A percentile compares a stretch with the other conserved stretches of the same genome.
Evolutionary conservation across 2,888 invertebrate species (phyloP).

Genomic region (Lithophane semibrunnea): DNA sequence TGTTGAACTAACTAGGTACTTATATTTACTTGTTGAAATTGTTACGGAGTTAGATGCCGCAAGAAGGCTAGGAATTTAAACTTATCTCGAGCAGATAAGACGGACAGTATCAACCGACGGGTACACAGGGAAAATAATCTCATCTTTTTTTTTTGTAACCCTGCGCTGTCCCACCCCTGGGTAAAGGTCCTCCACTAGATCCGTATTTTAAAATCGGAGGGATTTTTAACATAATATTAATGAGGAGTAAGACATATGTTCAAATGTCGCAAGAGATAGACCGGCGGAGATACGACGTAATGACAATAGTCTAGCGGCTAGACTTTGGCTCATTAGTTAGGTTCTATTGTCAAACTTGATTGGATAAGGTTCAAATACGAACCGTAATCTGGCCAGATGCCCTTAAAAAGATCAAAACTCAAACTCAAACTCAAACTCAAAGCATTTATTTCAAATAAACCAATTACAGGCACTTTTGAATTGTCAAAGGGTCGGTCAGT

Average conservation of each 20-base stretch:
- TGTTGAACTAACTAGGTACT: neutral
- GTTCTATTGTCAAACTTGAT: conserved; percentile 3
- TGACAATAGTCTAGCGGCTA: neutral
- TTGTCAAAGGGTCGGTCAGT: too few relatives aligned
- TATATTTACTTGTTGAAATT: conserved; percentile 11
- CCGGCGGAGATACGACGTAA: neutral
- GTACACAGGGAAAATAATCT: neutral
- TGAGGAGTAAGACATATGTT: neutral
- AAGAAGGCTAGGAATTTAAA: neutral
- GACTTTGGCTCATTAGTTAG: neutral
- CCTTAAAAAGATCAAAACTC: neutral
- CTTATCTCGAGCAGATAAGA: neutral
- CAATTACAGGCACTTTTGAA: too few relatives aligned
- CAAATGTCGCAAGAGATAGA: neutral
- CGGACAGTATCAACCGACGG: neutral
- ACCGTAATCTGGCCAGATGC: neutral
- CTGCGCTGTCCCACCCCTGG: neutral
- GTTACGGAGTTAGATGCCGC: neutral
- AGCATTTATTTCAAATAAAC: too few relatives aligned
- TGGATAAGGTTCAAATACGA: neutral
- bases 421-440: too few relatives aligned
- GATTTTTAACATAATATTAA: too few relatives aligned
- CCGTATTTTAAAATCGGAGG: neutral
- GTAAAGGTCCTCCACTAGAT: too few relatives aligned
- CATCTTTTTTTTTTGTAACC: neutral